Percentiles rank a stretch among this genome's conserved stretches.
phyloP scores from a whole-genome alignment of 1,140 invertebrate genomes.

The Brevipalpus yothersi region DNA sequence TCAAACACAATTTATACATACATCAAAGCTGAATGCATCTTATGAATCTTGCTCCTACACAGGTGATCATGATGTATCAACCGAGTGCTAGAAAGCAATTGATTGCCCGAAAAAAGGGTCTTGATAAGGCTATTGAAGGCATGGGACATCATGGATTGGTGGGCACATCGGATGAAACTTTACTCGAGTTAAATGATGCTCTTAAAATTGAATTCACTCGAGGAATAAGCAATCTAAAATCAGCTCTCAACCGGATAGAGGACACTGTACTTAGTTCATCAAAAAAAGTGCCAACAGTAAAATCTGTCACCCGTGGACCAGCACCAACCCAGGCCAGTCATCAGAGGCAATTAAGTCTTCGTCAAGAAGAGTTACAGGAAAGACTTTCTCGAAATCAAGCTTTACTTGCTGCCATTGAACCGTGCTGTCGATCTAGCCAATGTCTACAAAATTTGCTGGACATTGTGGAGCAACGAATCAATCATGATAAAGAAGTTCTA shows the following conservation, averaged over 20 bases:
- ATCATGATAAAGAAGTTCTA: conserved; percentile 37
- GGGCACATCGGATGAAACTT: conserved; percentile 28
- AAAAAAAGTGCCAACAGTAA: conserved; percentile 17
- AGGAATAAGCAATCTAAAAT: conserved; percentile 59
- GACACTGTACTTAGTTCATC: conserved; percentile 13
- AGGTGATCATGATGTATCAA: conserved; percentile 27
- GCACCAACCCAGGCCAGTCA: conserved; percentile 65
- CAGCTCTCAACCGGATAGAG: conserved; percentile 42
- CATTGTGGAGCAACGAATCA: conserved; percentile 34
- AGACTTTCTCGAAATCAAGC: conserved; percentile 75
- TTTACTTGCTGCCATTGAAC: conserved; percentile 55
- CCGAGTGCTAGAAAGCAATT: conserved; percentile 31
- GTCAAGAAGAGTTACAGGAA: conserved; percentile 43
- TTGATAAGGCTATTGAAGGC: conserved; percentile 55
- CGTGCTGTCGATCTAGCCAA: conserved; percentile 25
- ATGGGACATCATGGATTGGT: conserved; percentile 66
- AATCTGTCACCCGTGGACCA: conserved; percentile 31
- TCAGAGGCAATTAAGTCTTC: conserved; percentile 56
- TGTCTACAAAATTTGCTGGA: conserved; percentile 29
- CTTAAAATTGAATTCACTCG: conserved; percentile 45
- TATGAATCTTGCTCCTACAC: not conserved
- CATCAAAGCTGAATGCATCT: not conserved
- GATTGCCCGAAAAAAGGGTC: conserved; percentile 33
- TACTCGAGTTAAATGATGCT: conserved; percentile 21
- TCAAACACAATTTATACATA: not conserved